A percentile compares a stretch with the other conserved stretches of the same genome.
Conservation (phyloP, 2,797 vertebrate genomes). For the Micrastur ruficollis region DNA sequence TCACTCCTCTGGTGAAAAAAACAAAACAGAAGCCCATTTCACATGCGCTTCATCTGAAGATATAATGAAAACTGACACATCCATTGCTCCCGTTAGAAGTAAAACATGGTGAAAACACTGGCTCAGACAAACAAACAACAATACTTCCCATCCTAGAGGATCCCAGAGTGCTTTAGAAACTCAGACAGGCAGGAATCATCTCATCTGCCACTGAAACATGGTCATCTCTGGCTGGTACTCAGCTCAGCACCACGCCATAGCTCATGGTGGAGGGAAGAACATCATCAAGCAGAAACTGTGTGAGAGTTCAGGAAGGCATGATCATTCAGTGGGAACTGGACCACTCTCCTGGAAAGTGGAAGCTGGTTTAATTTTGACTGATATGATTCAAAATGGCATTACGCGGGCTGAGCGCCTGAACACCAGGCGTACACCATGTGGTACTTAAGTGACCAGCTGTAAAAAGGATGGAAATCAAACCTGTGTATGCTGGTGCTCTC, state of each 20-base stretch:
- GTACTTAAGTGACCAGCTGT: not conserved
- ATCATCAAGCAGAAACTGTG: not conserved
- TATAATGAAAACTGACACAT: not conserved
- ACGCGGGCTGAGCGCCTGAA: not conserved
- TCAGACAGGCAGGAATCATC: not conserved
- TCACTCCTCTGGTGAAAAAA: constrained; percentile 44
- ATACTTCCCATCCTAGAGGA: not conserved
- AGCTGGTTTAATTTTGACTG: not conserved
- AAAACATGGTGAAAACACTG: not conserved
- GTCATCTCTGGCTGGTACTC: not conserved
- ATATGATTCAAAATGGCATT: not conserved
- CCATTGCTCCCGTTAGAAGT: not conserved
- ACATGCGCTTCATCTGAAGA: not conserved
- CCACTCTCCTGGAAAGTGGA: not conserved
- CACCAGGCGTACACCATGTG: fast-evolving
- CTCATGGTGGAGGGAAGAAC: not conserved
- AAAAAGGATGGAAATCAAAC: not conserved
- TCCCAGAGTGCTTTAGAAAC: not conserved
- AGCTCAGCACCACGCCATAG: not conserved
- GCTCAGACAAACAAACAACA: not conserved
- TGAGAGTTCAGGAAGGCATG: not conserved
- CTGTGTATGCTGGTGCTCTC: fast-evolving
- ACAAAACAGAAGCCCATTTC: constrained; percentile 19
- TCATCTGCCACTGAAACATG: not conserved
- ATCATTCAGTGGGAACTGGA: not conserved